A percentile compares a stretch with the other conserved stretches of the same genome.
Conservation (phyloP, 2,113 vertebrate species). For the Leptobrachium leishanense region DNA sequence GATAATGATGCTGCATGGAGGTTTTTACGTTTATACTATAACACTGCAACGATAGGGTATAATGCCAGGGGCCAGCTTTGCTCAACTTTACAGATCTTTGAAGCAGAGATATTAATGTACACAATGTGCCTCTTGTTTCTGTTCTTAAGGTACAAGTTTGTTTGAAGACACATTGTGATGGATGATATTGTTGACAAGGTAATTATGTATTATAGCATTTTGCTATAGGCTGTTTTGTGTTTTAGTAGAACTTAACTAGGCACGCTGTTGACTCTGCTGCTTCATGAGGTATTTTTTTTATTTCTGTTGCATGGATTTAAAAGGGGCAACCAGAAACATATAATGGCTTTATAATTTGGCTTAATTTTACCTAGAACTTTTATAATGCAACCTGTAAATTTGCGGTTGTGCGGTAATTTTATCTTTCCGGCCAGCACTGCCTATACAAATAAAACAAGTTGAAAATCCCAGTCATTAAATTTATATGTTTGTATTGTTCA, state of each 20-base stretch:
- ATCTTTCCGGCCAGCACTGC: too few relatives aligned
- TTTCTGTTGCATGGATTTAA: too few relatives aligned
- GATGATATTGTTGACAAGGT: slow-evolving; percentile 32
- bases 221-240: slow-evolving; percentile 45
- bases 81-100: neutral
- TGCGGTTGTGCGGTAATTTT: too few relatives aligned
- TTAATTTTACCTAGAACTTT: too few relatives aligned
- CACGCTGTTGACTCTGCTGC: neutral
- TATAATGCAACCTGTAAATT: too few relatives aligned
- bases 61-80: neutral
- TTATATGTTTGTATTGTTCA: too few relatives aligned
- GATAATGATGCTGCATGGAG: neutral
- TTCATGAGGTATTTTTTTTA: neutral
- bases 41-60: neutral
- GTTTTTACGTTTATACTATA: neutral
- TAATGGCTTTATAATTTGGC: too few relatives aligned
- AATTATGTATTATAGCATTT: slow-evolving; percentile 35
- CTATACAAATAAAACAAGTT: too few relatives aligned
- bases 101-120: neutral
- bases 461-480: too few relatives aligned
- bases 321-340: too few relatives aligned
- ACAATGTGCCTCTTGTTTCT: slow-evolving; percentile 27
- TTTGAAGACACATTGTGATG: slow-evolving; percentile 34
- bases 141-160: slow-evolving; percentile 21
- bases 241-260: slow-evolving; percentile 15